These are phyloP conservation scores for Oxyruncus cristatus DNA, from an alignment of 2,113 vertebrate species.

Conservation along the genomic window DNA sequence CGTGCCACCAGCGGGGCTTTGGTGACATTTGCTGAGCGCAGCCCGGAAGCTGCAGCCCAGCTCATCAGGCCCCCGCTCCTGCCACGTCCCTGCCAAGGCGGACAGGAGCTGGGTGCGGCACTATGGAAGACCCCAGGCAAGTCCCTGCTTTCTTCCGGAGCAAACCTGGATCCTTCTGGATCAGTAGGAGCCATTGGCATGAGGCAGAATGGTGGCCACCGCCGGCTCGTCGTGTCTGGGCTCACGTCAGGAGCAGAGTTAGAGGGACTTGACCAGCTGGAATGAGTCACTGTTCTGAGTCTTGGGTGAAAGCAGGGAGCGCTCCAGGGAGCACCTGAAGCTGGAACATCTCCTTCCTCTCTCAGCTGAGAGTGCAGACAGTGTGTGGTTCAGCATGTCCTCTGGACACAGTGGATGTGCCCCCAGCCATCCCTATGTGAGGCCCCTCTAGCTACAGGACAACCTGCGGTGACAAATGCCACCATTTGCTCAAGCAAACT, in stretches of 20 bases:
- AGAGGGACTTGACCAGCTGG: neutral
- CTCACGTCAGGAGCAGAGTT: neutral
- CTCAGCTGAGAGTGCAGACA: neutral
- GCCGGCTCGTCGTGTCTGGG: neutral
- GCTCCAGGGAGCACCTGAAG: neutral
- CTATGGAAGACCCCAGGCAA: neutral
- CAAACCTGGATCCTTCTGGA: neutral
- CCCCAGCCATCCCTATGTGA: neutral
- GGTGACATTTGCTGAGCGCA: neutral
- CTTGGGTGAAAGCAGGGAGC: neutral
- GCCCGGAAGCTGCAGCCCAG: neutral
- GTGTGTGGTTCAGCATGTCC: neutral
- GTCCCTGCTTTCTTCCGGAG: neutral
- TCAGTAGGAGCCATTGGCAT: rapidly evolving
- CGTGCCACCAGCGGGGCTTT: neutral
- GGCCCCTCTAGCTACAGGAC: too few relatives aligned
- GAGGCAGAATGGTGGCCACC: neutral
- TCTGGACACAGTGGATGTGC: neutral
- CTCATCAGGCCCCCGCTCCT: neutral
- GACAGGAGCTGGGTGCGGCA: neutral
- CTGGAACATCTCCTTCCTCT: neutral
- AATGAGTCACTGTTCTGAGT: neutral
- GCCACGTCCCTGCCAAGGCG: rapidly evolving
- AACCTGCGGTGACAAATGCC: neutral
- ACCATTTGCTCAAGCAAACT: neutral